Percentiles rank a stretch among this genome's conserved stretches.
Conservation (phyloP, 2,113 vertebrate genomes). For the Polyodon spathula region DNA sequence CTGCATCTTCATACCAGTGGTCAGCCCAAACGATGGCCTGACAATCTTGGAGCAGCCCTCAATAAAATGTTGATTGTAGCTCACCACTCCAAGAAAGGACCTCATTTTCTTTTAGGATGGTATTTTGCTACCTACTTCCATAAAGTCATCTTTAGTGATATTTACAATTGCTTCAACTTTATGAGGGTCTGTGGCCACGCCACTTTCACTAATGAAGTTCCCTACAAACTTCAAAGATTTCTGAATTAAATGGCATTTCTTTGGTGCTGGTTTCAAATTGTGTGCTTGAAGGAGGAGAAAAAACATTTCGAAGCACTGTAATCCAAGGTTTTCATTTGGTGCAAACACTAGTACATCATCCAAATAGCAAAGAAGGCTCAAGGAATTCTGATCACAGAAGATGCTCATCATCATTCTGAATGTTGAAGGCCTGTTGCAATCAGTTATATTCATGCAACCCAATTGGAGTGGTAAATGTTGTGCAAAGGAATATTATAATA, state of each 20-base stretch:
- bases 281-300: constrained; percentile 10
- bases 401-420: background rate
- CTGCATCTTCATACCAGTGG: background rate
- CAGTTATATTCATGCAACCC: no score
- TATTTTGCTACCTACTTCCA: constrained; percentile 5
- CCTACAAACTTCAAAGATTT: no score
- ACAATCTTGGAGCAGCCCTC: constrained; percentile 11
- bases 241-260: constrained; percentile 19
- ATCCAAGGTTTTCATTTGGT: constrained; percentile 1
- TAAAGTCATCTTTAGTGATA: constrained; percentile 16
- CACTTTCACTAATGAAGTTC: constrained; percentile 12
- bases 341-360: constrained; percentile 17
- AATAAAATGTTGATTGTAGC: constrained; percentile 22
- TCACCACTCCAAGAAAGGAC: constrained; percentile 22
- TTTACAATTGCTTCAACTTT: constrained; percentile 7
- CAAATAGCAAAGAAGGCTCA: constrained; percentile 20
- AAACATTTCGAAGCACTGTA: constrained; percentile 15
- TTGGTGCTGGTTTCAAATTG: constrained; percentile 16
- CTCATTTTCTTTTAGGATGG: constrained; percentile 12
- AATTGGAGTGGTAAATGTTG: no score
- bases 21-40: constrained; percentile 14
- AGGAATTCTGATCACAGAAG: constrained; percentile 18
- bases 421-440: no score
- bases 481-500: no score
- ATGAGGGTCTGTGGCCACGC: constrained; percentile 16